Conservation (phyloP, 2,888 invertebrate species). For the Hipparchia semele region DNA sequence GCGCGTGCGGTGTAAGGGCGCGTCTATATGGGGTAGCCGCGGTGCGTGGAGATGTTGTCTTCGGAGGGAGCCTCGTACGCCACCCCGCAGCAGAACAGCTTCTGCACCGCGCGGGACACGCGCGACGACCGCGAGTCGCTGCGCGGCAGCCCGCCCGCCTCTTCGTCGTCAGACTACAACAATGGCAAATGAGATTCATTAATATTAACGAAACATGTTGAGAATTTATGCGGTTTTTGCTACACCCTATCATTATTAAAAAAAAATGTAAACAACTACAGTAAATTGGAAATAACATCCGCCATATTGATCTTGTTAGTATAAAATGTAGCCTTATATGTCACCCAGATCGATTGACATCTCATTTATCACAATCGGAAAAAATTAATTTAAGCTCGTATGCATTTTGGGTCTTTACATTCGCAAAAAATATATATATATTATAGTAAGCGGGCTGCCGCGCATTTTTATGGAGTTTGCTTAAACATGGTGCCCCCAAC, state of each 20-base stretch:
- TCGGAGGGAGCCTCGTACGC: conserved; percentile 66
- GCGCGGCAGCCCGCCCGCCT: conserved; percentile 77
- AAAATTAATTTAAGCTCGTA: no score
- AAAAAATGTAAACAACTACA: no score
- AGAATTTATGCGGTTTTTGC: no score
- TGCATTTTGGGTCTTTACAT: no score
- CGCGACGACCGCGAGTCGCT: conserved; percentile 64
- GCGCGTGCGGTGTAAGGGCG: conserved; percentile 10
- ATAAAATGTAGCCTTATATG: no score
- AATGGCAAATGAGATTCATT: conserved; percentile 44
- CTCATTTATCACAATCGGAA: no score
- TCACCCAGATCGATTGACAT: no score
- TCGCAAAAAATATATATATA: background rate
- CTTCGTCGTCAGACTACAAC: conserved; percentile 73
- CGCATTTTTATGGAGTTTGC: conserved; percentile 20
- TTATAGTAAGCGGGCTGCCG: conserved; percentile 35
- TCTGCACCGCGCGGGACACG: conserved; percentile 65
- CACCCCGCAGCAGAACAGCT: conserved; percentile 73
- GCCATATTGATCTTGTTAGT: no score
- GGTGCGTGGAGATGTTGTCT: conserved; percentile 54
- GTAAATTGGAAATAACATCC: no score
- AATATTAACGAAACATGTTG: conserved; percentile 25
- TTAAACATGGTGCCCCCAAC: no score
- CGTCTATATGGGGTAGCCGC: conserved; percentile 52
- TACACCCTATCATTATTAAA: no score